Percentiles rank a stretch among this genome's conserved stretches.
phyloP scores from a whole-genome alignment of 2,888 invertebrate species.

The Epsilonema sp. region DNA sequence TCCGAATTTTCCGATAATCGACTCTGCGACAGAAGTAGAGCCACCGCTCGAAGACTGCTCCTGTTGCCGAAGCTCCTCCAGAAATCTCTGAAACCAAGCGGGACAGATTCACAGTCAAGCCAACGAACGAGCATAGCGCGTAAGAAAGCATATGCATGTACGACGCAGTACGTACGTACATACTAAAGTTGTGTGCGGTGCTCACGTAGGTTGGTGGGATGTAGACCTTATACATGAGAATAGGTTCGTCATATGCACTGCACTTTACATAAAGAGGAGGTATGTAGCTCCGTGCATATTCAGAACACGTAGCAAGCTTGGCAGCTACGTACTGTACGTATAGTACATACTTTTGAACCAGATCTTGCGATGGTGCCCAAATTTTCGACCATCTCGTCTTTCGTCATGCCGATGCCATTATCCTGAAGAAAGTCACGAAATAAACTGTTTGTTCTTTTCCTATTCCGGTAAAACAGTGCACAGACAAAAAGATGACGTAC shows the following conservation, averaged over 20 bases:
- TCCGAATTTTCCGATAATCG: constrained; percentile 89
- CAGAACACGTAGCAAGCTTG: too few relatives aligned
- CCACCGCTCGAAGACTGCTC: constrained; percentile 14
- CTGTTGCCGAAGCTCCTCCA: constrained; percentile 53
- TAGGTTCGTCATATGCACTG: too few relatives aligned
- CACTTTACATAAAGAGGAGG: too few relatives aligned
- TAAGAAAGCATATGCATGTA: too few relatives aligned
- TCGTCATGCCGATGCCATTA: constrained; percentile 82
- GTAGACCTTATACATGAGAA: too few relatives aligned
- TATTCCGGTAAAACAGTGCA: not conserved
- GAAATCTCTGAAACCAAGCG: constrained; percentile 52
- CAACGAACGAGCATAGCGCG: too few relatives aligned
- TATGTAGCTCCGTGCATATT: too few relatives aligned
- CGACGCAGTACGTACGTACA: too few relatives aligned
- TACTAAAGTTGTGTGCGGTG: too few relatives aligned
- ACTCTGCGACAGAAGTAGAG: too few relatives aligned
- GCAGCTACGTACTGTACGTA: not conserved
- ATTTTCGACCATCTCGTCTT: constrained; percentile 68
- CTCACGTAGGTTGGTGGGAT: too few relatives aligned
- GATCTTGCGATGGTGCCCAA: constrained; percentile 87
- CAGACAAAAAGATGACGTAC: not conserved
- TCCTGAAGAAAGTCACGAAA: constrained; percentile 41
- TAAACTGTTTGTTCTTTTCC: not conserved
- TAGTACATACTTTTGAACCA: constrained; percentile 53
- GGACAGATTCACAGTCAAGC: too few relatives aligned